Percentiles rank a stretch among this genome's conserved stretches.
These are phyloP conservation scores for Mesorhabditis spiculigera DNA, from an alignment of 2,888 invertebrate genomes.

Conservation along the genomic window DNA sequence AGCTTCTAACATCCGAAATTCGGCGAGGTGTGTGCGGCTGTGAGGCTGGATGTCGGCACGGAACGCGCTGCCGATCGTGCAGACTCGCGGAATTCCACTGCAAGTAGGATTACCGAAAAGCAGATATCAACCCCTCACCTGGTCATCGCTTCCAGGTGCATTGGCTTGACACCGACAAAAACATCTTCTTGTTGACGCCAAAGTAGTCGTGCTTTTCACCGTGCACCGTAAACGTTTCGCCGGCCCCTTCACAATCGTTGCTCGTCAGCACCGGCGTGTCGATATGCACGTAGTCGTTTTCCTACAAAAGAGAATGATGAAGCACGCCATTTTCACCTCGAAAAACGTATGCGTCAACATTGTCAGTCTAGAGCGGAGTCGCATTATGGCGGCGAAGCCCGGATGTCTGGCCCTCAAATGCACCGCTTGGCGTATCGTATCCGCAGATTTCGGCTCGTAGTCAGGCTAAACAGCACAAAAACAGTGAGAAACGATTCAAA, in stretches of 20 bases:
- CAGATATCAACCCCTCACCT: slow-evolving; percentile 57
- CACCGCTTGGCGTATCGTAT: slow-evolving; percentile 32
- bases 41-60: slow-evolving; percentile 84
- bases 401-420: slow-evolving; percentile 59
- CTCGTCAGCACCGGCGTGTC: slow-evolving; percentile 84
- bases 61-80: slow-evolving; percentile 87
- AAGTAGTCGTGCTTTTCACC: slow-evolving; percentile 45
- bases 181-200: slow-evolving; percentile 75
- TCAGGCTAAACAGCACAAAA: slow-evolving; percentile 23
- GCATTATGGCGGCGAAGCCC: slow-evolving; percentile 72
- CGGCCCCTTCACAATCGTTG: slow-evolving; percentile 97
- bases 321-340: slow-evolving; percentile 52
- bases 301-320: slow-evolving; percentile 38
- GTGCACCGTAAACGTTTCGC: slow-evolving; percentile 76
- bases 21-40: slow-evolving; percentile 67
- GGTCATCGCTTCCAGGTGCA: slow-evolving; percentile 81
- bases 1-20: slow-evolving; percentile 92
- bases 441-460: slow-evolving; percentile 26
- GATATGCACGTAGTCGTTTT: slow-evolving; percentile 65
- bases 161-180: slow-evolving; percentile 89
- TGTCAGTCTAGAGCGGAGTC: slow-evolving; percentile 74
- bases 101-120: slow-evolving; percentile 34
- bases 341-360: slow-evolving; percentile 73
- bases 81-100: slow-evolving; percentile 79
- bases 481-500: not conserved